Base-by-base conservation (phyloP, 2,888 invertebrate species). In the Cryptocephalus moraei region DNA sequence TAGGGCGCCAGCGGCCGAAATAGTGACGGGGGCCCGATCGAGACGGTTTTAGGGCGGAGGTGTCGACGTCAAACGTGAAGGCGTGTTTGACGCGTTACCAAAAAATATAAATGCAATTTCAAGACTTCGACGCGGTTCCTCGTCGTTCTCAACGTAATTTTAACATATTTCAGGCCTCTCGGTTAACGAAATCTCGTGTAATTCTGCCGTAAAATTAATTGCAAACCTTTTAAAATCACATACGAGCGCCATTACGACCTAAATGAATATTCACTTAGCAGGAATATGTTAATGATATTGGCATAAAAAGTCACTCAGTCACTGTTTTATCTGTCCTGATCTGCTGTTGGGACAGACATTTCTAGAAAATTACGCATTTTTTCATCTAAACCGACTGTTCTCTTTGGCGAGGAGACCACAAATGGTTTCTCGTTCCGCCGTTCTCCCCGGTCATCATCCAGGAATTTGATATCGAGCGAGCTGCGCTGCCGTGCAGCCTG, bases 161-260 rank as follows among this genome's bases (percentile, higher is more conserved):
- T 62, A 65, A 65, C 65, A 65, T 67, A 65, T 62, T 68, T 67
- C 66, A 57, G 64, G 65, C 62, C 59, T 62, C 61, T 22, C 22
- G 22, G 59, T 49, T 58, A 62, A 61, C 60, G 61, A 51, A 49
- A 54, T 54, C 55, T 58, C 59, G 59, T 60, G 58, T 58, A 62
- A 62, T 65, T 56, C 60, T 64, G 67, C 64, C 67, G 66, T 66
- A 69, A 69, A 70, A 70, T 67, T 59, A 65, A 65, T 68, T 67
- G 66, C 71, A 70, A 71, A 71, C 71, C 71, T 71, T 71, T 66
- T 65, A 55, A 62, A 61, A 66, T 70, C 71, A 71, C 71, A 69
- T 69, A 69, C 69, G 67, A 70, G 68, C 63, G 71, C 71, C 71
- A 71, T 70, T 67, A 63, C 63, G 63, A 64, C 65, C 65, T 67